Evolutionary conservation across 2,797 vertebrate species (phyloP).

Genomic region (Monodelphis domestica): DNA sequence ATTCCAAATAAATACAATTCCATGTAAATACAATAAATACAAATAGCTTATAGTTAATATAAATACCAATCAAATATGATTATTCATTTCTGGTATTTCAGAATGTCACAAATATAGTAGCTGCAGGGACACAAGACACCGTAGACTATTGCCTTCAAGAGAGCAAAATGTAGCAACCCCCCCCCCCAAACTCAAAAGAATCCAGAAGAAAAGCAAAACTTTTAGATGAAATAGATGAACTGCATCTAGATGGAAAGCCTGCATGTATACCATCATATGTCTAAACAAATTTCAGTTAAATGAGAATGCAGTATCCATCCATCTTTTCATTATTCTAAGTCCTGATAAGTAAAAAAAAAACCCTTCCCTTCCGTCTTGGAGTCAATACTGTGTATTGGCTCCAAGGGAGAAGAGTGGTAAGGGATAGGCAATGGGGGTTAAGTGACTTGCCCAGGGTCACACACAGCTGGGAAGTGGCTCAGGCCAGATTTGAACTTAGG

Average conservation of each 20-base stretch:
- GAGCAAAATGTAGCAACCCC: background rate
- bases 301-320: background rate
- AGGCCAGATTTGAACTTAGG: too few relatives aligned
- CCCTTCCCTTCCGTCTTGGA: too few relatives aligned
- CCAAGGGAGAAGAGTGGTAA: too few relatives aligned
- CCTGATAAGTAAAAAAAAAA: too few relatives aligned
- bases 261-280: background rate
- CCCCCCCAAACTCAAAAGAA: background rate
- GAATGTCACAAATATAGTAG: background rate
- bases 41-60: slow-evolving; percentile 7
- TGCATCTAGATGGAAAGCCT: background rate
- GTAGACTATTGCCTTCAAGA: background rate
- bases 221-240: background rate
- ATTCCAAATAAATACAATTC: background rate
- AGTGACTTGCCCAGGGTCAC: too few relatives aligned
- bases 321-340: background rate
- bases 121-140: background rate
- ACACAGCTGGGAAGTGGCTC: too few relatives aligned
- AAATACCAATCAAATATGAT: slow-evolving; percentile 26
- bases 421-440: too few relatives aligned
- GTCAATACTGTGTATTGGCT: too few relatives aligned
- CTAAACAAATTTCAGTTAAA: background rate
- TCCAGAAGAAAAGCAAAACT: background rate
- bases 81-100: slow-evolving; percentile 7
- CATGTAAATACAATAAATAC: too few relatives aligned